Base-by-base conservation (phyloP, 2,797 vertebrate species). In the Staurois parvus region DNA sequence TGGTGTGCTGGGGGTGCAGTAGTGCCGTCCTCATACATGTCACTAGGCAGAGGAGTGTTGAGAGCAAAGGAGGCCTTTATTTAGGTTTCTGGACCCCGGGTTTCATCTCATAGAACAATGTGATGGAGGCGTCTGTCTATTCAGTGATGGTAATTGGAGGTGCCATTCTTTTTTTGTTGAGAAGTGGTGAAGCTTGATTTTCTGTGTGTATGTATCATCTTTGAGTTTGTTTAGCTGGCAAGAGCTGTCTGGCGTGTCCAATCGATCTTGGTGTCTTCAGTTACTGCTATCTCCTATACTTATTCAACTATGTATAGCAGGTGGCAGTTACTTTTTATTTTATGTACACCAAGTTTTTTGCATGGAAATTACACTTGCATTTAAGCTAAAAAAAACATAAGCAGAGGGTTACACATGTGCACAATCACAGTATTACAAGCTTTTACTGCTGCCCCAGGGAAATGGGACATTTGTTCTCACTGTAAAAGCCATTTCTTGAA, bases 141-240 rank as follows among this genome's bases (percentile, higher is more conserved):
- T 72, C 42, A 79, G 32, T 87, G 85, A 87, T 52, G 42, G 26
- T 79, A 83, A 87, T 87, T 83, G 69, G 81, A 87, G 85, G 76
- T 87, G 85, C 62, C 74, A 67, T 37, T 45, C 67, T 40, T 72
- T 86, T 40, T 72, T 86, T 86, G 85, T 86, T 13, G 28, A 32
- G 17, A 79, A 17, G 73, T 74, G 62, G 45, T 73, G 80, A 87
- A 75, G 81, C 81, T 76, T 74, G 29, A 37, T 83, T 21, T 17
- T 77, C 9, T 17, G 64, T 76, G 30, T 29, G 28, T 74, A 37
- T 37, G 37, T 37, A 52, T 52, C 32, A 19, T 76, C 42, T 42
- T 56, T 80, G n/a, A 29, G 64, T 66, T 28, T 79, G 21, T 79
- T 28, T 28, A 45, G 28, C 12, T 66, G 64, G 64, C 64, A 29